These are phyloP conservation scores for Pelvicachromis taeniatus DNA, from an alignment of 2,113 vertebrate genomes.

Conservation along the genomic window DNA sequence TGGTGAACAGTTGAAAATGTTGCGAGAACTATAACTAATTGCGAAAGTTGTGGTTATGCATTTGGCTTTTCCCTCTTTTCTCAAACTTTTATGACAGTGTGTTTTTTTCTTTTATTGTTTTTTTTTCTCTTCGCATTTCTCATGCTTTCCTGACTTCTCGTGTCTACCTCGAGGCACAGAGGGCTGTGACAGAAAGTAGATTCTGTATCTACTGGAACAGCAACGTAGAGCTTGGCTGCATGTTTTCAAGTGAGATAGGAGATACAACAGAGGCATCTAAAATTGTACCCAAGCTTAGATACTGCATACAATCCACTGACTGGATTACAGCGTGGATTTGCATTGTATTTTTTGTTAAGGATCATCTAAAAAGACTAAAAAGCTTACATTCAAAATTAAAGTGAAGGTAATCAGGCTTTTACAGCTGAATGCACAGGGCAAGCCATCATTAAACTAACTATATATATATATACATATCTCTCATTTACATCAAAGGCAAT, in stretches of 20 bases:
- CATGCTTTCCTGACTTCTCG: neutral
- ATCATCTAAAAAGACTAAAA: neutral
- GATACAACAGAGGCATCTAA: slow-evolving; percentile 18
- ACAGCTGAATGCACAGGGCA: neutral
- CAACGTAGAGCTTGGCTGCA: slow-evolving; percentile 5
- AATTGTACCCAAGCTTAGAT: neutral
- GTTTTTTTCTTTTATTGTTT: neutral
- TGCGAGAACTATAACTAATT: neutral
- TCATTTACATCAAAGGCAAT: neutral
- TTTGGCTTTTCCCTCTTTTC: neutral
- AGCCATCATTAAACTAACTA: neutral
- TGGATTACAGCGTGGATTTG: slow-evolving; percentile 22
- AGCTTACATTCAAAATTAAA: neutral
- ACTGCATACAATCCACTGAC: neutral
- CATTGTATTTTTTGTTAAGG: neutral
- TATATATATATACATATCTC: neutral
- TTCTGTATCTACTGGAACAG: slow-evolving; percentile 13
- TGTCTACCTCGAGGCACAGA: neutral
- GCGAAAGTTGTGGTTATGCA: neutral
- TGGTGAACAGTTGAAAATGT: neutral
- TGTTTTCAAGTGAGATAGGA: slow-evolving; percentile 14
- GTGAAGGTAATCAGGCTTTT: neutral
- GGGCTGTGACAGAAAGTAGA: neutral
- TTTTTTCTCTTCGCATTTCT: neutral
- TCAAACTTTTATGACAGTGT: neutral